Evolutionary conservation across 2,113 vertebrate species (phyloP).

Genomic region (Nerophis ophidion): DNA sequence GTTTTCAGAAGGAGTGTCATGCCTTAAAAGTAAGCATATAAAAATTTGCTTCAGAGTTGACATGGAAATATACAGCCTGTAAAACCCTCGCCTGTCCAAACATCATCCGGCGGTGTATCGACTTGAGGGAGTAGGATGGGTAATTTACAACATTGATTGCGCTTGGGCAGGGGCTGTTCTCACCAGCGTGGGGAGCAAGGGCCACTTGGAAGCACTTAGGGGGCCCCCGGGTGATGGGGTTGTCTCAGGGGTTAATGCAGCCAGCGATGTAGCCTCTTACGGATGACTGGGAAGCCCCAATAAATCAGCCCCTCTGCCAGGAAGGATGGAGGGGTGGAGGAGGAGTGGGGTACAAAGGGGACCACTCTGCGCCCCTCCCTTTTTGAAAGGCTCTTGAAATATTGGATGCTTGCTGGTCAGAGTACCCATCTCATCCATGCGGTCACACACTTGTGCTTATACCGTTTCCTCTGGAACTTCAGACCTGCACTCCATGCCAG

Average conservation of each 20-base stretch:
- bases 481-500: conserved; percentile 20
- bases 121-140: conserved; percentile 51
- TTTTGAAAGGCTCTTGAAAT: conserved; percentile 54
- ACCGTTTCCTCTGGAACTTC: conserved; percentile 26
- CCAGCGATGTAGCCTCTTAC: conserved; percentile 54
- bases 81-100: conserved; percentile 39
- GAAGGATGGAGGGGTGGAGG: conserved; percentile 48
- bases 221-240: conserved; percentile 49
- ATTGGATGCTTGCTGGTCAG: conserved; percentile 31
- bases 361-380: conserved; percentile 47
- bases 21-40: not conserved
- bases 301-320: conserved; percentile 69
- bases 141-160: conserved; percentile 66
- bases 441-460: conserved; percentile 21
- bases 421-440: conserved; percentile 28
- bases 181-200: conserved; percentile 36
- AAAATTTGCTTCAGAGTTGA: conserved; percentile 14
- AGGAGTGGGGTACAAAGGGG: conserved; percentile 43
- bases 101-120: conserved; percentile 44
- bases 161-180: conserved; percentile 32
- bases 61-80: conserved; percentile 38
- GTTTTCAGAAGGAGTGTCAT: not conserved
- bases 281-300: conserved; percentile 65
- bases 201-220: conserved; percentile 66
- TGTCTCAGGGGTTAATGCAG: conserved; percentile 73